Base-by-base conservation (phyloP, 2,888 invertebrate species). In the Cybosia mesomella region DNA sequence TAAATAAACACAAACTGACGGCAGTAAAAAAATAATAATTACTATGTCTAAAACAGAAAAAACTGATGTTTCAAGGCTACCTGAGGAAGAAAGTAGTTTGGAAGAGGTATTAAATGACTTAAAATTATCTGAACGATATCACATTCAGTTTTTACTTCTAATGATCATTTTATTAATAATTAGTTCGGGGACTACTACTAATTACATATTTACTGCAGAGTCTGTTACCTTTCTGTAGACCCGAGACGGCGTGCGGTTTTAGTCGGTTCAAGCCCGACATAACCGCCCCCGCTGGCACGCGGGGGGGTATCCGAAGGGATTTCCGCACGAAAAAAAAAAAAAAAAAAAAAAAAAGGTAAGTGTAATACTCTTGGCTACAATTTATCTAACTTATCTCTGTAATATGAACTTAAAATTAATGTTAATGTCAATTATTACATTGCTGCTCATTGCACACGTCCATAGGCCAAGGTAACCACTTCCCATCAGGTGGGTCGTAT, bases 191-290 rank as follows among this genome's bases (percentile, higher is more conserved):
- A 69, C 79, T 11, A 62, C 72, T 49, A 59, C 68, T 9, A 75
- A 83, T 70, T 81, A 76, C 54, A 64, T 83, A 55, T 81, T 81
- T 70, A 68, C 77, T 18, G 77, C 73, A 24, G 83, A 81, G 64
- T 71, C 71, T 24, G 69, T 79, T 36, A 66, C 55, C 32, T 79
- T 81, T n/a, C n/a, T n/a, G n/a, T n/a, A n/a, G n/a, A n/a, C n/a
- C n/a, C n/a, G n/a, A n/a, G n/a, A n/a, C n/a, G n/a, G n/a, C n/a
- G n/a, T n/a, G n/a, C n/a, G n/a, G n/a, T n/a, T n/a, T n/a, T n/a
- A n/a, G n/a, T n/a, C n/a, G n/a, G n/a, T n/a, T n/a, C n/a, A n/a
- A n/a, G n/a, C n/a, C n/a, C n/a, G n/a, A n/a, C n/a, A n/a, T n/a
- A n/a, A n/a, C n/a, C n/a, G n/a, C n/a, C n/a, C n/a, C n/a, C n/a